Base-by-base conservation (phyloP, 2,797 vertebrate species). In the Prionace glauca region DNA sequence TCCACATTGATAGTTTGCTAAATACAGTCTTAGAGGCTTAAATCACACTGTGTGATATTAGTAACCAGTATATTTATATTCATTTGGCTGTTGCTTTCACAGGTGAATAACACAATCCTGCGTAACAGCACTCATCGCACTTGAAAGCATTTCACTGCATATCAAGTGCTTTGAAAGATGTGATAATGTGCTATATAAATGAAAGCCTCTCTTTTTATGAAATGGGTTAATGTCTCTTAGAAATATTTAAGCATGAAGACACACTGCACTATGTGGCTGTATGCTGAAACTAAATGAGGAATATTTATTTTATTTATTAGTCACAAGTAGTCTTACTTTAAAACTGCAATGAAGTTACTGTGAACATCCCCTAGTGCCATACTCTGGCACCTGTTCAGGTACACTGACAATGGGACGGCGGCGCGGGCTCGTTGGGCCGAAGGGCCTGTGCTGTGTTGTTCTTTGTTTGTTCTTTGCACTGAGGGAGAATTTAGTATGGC, bases 1-100 rank as follows among this genome's bases (percentile, higher is more conserved):
- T 69, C 65, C 65, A 67, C 90, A 41, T 41, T 92, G 67, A 69
- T 92, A 92, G 90, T 41, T 92, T 92, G n/a, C 88, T 67, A 91
- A 65, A 91, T 91, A 65, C 29, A 91, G 60, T 67, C 90, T 36
- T 67, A 36, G 32, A 32, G 65, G 32, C 41, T 62, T 60, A 90
- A 90, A 90, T 90, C 87, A 18, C 56, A 90, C 87, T 26, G 90
- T 92, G 65, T 69, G 90, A 92, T 92, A 92, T 92, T 92, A 69
- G 67, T 41, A 92, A 92, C 62, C 36, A 69, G n/a, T 24, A 20
- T 18, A 41, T 84, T 84, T 45, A 45, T 84, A 36, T 24, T 5
- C 16, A 69, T 92, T 36, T 67, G 90, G 24, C 62, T 92, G 62
- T 18, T 41, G 90, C 24, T 92, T 69, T 92, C 62, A 69, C 20